Evolutionary conservation across 2,888 invertebrate genomes (phyloP).

Genomic region (Oeneis ivallda): DNA sequence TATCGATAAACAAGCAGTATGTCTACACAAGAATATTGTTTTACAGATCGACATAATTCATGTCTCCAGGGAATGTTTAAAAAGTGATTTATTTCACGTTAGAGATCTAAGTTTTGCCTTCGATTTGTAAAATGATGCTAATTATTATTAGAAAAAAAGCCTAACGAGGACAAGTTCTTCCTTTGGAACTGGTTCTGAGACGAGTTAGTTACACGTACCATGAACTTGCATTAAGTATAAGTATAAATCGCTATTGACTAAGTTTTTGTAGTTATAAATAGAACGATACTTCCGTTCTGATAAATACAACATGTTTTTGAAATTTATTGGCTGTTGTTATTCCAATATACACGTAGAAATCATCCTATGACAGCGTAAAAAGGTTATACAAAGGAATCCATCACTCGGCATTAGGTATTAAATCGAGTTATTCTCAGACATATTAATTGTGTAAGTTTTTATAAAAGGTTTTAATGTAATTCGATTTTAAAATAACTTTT

Average conservation of each 20-base stretch:
- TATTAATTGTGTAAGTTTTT: background rate
- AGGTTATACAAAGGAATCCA: background rate
- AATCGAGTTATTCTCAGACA: background rate
- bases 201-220: slow-evolving; percentile 46
- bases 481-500: background rate
- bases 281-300: slow-evolving; percentile 14
- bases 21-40: background rate
- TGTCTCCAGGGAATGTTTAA: slow-evolving; percentile 12
- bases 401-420: background rate
- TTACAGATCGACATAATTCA: slow-evolving; percentile 1
- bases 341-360: background rate
- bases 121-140: slow-evolving; percentile 8
- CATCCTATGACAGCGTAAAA: background rate
- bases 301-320: background rate
- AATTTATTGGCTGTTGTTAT: background rate
- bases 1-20: background rate
- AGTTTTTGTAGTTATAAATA: slow-evolving; percentile 23
- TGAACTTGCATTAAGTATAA: slow-evolving; percentile 59
- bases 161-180: slow-evolving; percentile 45
- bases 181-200: slow-evolving; percentile 58
- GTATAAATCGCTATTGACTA: slow-evolving; percentile 45
- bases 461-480: no score
- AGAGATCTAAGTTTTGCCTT: slow-evolving; percentile 12
- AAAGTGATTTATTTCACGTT: slow-evolving; percentile 21
- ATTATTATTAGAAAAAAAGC: slow-evolving; percentile 26